Base-by-base conservation (phyloP, 1,140 invertebrate species). In the Drosophila carrolli region DNA sequence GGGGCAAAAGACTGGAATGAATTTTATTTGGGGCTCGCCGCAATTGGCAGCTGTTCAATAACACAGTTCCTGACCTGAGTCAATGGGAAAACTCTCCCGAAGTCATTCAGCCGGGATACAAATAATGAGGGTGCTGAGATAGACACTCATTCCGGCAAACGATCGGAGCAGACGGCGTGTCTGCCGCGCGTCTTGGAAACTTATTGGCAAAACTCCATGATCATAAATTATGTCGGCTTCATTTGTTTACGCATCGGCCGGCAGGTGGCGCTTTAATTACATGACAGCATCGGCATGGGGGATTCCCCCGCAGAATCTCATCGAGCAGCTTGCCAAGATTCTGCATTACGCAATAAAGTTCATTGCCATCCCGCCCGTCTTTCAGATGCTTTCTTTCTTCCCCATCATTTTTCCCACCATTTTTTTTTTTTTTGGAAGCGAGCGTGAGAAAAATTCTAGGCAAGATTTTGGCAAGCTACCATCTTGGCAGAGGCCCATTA, bases 141-240 rank as follows among this genome's bases (percentile, higher is more conserved):
- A 19, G 56, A 40, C 41, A 37, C 41, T 41, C 43, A 58, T 71
- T 43, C 43, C 27, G 47, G 8, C 59, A 8, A 48, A 27, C 50
- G 61, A 75, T 77, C 50, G 37, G 53, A 54, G 48, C 80, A 84
- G 85, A 84, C 76, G 55, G 68, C 59, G 57, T 75, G 84, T 79
- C 80, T 79, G 63, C 55, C 50, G 13, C 11, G 37, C 29, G 27
- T 37, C 67, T 71, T 47, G 35, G 62, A 67, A 83, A 81, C 84
- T 89, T 89, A 89, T 89, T 89, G 84, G 84, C 84, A 89, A 90
- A 89, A 89, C 84, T 89, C 84, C 84, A 89, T 89, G 84, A 89
- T 84, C 84, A 89, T 89, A 89, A 89, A 89, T 89, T 89, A 89
- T 84, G 68, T 78, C 80, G 80, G 77, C 86, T 70, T 70, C 78